A percentile compares a stretch with the other conserved stretches of the same genome.
phyloP scores from a whole-genome alignment of 2,797 vertebrate genomes.

The Linurgus olivaceus region DNA sequence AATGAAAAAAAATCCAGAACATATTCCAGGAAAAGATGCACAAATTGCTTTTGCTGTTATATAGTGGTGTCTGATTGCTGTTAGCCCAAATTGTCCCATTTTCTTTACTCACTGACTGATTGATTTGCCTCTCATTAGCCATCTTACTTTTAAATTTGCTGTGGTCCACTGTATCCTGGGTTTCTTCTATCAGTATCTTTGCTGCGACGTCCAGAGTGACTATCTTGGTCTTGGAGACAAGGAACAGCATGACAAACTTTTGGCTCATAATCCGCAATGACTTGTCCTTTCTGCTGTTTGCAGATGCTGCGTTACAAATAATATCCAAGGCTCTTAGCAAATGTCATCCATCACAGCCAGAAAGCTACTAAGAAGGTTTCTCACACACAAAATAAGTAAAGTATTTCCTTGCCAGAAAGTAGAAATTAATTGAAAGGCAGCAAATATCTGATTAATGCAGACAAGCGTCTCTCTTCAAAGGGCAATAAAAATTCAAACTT shows the following conservation, averaged over 20 bases:
- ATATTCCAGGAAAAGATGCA: neutral
- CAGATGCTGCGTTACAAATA: constrained; percentile 75
- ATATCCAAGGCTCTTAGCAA: constrained; percentile 60
- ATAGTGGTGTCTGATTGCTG: neutral
- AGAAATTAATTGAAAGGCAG: constrained; percentile 13
- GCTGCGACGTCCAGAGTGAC: constrained; percentile 90
- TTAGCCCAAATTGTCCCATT: neutral
- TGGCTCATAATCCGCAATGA: constrained; percentile 96
- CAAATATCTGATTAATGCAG: constrained; percentile 3
- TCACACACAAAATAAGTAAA: neutral
- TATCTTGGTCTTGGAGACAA: constrained; percentile 89
- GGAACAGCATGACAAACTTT: constrained; percentile 96
- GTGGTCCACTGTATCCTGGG: constrained; percentile 85
- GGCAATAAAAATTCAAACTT: neutral
- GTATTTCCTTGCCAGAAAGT: neutral
- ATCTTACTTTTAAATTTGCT: constrained; percentile 97
- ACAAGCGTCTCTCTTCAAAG: neutral
- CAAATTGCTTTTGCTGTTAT: neutral
- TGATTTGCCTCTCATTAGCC: neutral
- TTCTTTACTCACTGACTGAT: neutral
- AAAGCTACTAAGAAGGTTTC: constrained; percentile 31
- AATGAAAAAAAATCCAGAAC: neutral
- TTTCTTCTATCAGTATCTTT: constrained; percentile 91
- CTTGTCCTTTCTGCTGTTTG: constrained; percentile 92
- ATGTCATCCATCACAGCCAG: constrained; percentile 11